phyloP scores from a whole-genome alignment of 2,797 vertebrate species.

The Fundulus diaphanus region DNA sequence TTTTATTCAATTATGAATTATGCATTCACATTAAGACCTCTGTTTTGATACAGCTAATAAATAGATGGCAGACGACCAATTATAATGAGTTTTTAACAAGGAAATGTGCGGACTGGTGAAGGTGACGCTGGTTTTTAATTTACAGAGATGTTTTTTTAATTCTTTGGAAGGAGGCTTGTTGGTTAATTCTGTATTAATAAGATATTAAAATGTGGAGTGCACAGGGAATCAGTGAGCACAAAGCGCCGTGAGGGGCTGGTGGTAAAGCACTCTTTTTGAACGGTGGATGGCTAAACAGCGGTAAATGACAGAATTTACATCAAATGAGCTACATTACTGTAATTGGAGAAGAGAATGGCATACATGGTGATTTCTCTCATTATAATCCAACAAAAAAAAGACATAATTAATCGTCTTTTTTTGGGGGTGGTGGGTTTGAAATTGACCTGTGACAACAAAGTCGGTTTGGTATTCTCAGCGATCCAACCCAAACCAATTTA shows the following conservation, averaged over 20 bases:
- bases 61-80: conserved; percentile 75
- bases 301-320: conserved; percentile 75
- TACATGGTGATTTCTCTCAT: not conserved
- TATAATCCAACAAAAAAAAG: not conserved
- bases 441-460: not conserved
- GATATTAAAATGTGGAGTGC: conserved; percentile 78
- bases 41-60: conserved; percentile 83
- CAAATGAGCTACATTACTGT: conserved; percentile 75
- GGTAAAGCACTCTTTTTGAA: conserved; percentile 66
- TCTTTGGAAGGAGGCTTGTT: conserved; percentile 69
- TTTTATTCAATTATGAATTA: conserved; percentile 83
- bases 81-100: conserved; percentile 81
- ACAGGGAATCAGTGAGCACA: conserved; percentile 67
- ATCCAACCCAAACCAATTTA: not conserved
- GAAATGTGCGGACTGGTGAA: conserved; percentile 69
- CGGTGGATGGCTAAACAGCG: conserved; percentile 71
- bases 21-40: conserved; percentile 81
- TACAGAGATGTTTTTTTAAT: conserved; percentile 72
- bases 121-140: conserved; percentile 77
- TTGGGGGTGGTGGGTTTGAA: not conserved
- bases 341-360: conserved; percentile 61
- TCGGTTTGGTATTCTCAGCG: not conserved
- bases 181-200: conserved; percentile 82
- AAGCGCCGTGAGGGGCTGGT: conserved; percentile 60
- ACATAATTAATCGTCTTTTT: not conserved